Evolutionary conservation across 2,797 vertebrate species (phyloP).

Genomic region (Cyprinella venusta): DNA sequence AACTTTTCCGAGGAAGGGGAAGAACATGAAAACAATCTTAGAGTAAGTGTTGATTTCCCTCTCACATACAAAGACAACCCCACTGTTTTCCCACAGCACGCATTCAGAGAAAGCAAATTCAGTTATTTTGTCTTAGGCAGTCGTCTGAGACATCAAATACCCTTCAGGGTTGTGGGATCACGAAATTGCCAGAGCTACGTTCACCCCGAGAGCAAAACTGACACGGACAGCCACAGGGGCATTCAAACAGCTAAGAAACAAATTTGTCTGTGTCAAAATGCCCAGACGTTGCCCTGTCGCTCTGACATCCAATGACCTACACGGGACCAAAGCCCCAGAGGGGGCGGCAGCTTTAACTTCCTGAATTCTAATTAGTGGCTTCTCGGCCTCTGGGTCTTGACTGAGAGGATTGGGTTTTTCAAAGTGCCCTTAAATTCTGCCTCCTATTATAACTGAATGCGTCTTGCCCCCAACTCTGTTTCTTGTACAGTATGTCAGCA

Average conservation of each 20-base stretch:
- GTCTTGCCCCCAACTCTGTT: background rate
- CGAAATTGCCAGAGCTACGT: background rate
- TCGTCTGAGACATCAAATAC: slow-evolving; percentile 20
- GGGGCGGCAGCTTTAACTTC: slow-evolving; percentile 22
- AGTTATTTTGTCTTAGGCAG: slow-evolving; percentile 19
- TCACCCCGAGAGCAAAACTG: slow-evolving; percentile 29
- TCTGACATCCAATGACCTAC: slow-evolving; percentile 41
- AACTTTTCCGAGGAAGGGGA: slow-evolving; percentile 1
- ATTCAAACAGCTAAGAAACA: slow-evolving; percentile 39
- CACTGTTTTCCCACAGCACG: slow-evolving; percentile 11
- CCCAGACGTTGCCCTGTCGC: slow-evolving; percentile 19
- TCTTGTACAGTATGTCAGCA: slow-evolving; percentile 37
- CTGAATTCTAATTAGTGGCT: slow-evolving; percentile 42
- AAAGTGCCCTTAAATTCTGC: slow-evolving; percentile 41
- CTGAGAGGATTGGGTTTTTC: slow-evolving; percentile 18
- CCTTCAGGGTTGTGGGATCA: slow-evolving; percentile 9
- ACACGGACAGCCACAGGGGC: slow-evolving; percentile 34
- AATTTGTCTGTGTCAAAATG: slow-evolving; percentile 43
- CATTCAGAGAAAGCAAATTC: slow-evolving; percentile 30
- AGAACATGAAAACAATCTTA: slow-evolving; percentile 21
- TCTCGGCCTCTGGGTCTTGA: slow-evolving; percentile 15
- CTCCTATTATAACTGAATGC: background rate
- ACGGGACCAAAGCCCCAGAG: slow-evolving; percentile 27
- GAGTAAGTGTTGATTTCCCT: slow-evolving; percentile 4
- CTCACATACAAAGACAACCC: slow-evolving; percentile 28